Percentiles rank a stretch among this genome's conserved stretches.
These are phyloP conservation scores for Plagiodera versicolora DNA, from an alignment of 2,888 invertebrate species.

Conservation along the genomic window DNA sequence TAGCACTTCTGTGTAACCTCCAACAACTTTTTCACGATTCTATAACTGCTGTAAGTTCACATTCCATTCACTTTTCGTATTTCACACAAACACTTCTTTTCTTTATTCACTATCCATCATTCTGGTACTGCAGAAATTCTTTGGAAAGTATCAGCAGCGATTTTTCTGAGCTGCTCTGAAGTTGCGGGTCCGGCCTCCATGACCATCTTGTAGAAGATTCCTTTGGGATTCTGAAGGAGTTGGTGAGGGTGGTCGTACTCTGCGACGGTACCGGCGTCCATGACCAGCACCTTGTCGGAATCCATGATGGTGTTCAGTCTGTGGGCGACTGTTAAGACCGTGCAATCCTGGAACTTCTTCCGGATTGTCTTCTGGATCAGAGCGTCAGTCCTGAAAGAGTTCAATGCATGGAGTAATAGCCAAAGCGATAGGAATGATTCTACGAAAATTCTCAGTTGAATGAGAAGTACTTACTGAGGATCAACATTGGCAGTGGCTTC, in stretches of 20 bases:
- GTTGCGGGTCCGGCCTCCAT: conserved; percentile 64
- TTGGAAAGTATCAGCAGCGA: conserved; percentile 9
- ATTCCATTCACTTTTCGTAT: too few species aligned
- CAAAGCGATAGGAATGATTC: too few species aligned
- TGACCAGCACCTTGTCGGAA: conserved; percentile 83
- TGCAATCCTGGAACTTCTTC: conserved; percentile 76
- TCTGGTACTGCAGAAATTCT: conserved; percentile 6
- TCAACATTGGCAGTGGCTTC: conserved; percentile 95
- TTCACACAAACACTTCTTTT: too few species aligned
- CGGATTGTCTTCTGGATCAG: conserved; percentile 84
- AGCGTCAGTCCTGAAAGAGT: conserved; percentile 64
- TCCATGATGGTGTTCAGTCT: conserved; percentile 91
- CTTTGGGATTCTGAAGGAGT: conserved; percentile 61
- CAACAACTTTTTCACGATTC: too few species aligned
- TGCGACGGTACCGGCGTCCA: conserved; percentile 77
- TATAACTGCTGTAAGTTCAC: too few species aligned
- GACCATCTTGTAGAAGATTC: conserved; percentile 66
- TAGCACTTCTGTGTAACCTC: too few species aligned
- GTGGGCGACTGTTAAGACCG: conserved; percentile 89
- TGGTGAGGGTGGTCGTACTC: conserved; percentile 78
- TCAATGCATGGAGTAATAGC: too few species aligned
- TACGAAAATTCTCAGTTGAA: too few species aligned
- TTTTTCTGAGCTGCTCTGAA: conserved; percentile 45
- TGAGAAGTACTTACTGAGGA: conserved; percentile 69
- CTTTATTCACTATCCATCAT: not conserved